Percentiles rank a stretch among this genome's conserved stretches.
phyloP scores from a whole-genome alignment of 2,113 vertebrate genomes.

The Cephalopholis sonnerati region DNA sequence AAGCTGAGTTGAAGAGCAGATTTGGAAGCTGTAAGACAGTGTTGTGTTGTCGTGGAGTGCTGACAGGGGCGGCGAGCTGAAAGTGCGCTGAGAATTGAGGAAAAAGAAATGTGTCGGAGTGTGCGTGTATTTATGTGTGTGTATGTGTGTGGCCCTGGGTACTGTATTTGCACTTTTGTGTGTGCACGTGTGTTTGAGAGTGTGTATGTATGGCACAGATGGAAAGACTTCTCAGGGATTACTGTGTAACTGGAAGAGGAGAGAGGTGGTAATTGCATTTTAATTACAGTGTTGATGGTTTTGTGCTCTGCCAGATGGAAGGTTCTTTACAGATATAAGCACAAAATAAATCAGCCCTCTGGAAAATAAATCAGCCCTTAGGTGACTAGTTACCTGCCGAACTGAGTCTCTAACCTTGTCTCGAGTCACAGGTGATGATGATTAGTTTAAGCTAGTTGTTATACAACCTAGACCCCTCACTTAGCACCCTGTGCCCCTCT shows the following conservation, averaged over 20 bases:
- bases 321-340: slow-evolving; percentile 92
- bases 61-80: slow-evolving; percentile 43
- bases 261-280: slow-evolving; percentile 98
- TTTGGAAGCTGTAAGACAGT: slow-evolving; percentile 69
- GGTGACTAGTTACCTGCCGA: slow-evolving; percentile 74
- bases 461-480: slow-evolving; percentile 37
- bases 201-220: slow-evolving; percentile 90
- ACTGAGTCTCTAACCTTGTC: slow-evolving; percentile 64
- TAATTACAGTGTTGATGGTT: slow-evolving; percentile 99
- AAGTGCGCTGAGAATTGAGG: slow-evolving; percentile 26
- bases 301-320: slow-evolving; percentile 96
- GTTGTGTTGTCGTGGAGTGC: slow-evolving; percentile 66
- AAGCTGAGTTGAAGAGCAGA: slow-evolving; percentile 71
- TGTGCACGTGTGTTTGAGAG: slow-evolving; percentile 64
- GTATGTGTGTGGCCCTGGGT: not conserved
- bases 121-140: not conserved
- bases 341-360: slow-evolving; percentile 89
- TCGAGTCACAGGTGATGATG: slow-evolving; percentile 53
- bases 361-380: slow-evolving; percentile 74
- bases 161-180: not conserved
- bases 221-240: slow-evolving; percentile 96
- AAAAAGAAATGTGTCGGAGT: not conserved
- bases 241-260: slow-evolving; percentile 85
- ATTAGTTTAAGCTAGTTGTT: slow-evolving; percentile 61
- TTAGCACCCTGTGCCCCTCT: not conserved